Evolutionary conservation across 2,113 vertebrate genomes (phyloP), one percentile per base, ranked within the genome.

Genomic region (Pteruthius melanotis): DNA sequence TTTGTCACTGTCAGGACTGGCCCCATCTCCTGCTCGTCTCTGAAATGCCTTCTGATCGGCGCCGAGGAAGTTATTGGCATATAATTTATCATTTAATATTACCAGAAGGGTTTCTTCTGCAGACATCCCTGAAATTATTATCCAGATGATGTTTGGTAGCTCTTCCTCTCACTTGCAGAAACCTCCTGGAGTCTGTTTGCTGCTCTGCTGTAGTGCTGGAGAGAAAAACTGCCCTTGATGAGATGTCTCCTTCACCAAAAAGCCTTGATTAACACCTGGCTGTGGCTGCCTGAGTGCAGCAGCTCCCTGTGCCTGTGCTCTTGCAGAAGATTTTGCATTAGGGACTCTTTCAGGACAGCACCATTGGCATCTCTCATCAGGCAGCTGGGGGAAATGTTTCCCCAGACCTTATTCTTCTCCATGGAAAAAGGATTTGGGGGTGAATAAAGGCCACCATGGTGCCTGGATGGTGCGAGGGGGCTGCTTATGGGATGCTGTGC

Each of bases 1-100:
- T 96, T 92, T 69, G 95, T 95, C 96, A 93, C 90, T 96, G 95
- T 94, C 96, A 83, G 56, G 45, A 9, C 82, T 7, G 56, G 88
- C 76, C 82, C 71, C 71, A 24, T 95, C 75, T 80, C 83, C 82
- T 75, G 89, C 93, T 94, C 66, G 3, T 93, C 94, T 93, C 87
- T n/a, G 86, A 96, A 94, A 96, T 93, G 90, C 45, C 94, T 92
- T 70, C 89, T 91, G 95, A 89, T 92, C 30, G 56, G 24, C 31
- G 50, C 84, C 3, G 47, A 68, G 91, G 70, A 86, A 31, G 5
- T 72, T 77, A 89, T 92, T 60, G 96, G 89, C 95, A 87, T 37
- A 28, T 83, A 45, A 60, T 96, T 96, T 49, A 90, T 96, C 93
- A 95, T 92, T 95, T 92, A 24, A 65, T 93, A 64, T 91, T 42